A percentile compares a stretch with the other conserved stretches of the same genome.
Evolutionary conservation across 53 echinoderm and acorn worm genomes (phyloP).

Genomic region (Mesocentrotus franciscanus): DNA sequence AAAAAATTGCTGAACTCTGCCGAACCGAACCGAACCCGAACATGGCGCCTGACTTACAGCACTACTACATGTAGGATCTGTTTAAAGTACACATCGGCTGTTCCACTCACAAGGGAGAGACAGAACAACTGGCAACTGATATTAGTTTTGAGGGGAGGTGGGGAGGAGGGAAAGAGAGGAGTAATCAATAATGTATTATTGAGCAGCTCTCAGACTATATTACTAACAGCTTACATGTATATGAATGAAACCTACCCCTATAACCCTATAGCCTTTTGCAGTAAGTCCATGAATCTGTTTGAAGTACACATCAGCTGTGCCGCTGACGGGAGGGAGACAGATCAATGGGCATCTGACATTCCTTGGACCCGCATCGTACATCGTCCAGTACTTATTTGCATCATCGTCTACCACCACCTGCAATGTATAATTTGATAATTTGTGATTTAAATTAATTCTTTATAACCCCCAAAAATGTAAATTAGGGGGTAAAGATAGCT

Average conservation of each 20-base stretch:
- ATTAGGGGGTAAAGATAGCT: too few relatives aligned
- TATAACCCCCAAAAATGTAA: too few relatives aligned
- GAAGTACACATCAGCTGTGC: constrained; percentile 95
- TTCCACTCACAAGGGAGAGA: too few relatives aligned
- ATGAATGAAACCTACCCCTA: constrained; percentile 71
- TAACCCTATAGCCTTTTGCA: constrained; percentile 89
- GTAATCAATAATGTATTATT: too few relatives aligned
- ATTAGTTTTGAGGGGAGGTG: too few relatives aligned
- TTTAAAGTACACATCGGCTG: constrained; percentile 74
- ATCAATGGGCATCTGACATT: constrained; percentile 90
- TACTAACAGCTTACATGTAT: background rate
- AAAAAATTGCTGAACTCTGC: too few relatives aligned
- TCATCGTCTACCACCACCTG: constrained; percentile 98
- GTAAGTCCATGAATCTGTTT: constrained; percentile 90
- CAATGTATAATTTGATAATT: background rate
- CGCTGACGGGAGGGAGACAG: constrained; percentile 96
- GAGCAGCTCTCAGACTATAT: too few relatives aligned
- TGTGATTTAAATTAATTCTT: background rate
- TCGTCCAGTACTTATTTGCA: constrained; percentile 88
- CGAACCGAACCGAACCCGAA: too few relatives aligned
- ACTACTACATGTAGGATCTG: constrained; percentile 78
- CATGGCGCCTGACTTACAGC: too few relatives aligned
- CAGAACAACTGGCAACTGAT: too few relatives aligned
- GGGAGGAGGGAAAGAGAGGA: too few relatives aligned
- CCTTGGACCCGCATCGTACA: constrained; percentile 96